A percentile compares a stretch with the other conserved stretches of the same genome.
These are phyloP conservation scores for Heliangelus exortis DNA, from an alignment of 2,797 vertebrate genomes.

Conservation along the genomic window DNA sequence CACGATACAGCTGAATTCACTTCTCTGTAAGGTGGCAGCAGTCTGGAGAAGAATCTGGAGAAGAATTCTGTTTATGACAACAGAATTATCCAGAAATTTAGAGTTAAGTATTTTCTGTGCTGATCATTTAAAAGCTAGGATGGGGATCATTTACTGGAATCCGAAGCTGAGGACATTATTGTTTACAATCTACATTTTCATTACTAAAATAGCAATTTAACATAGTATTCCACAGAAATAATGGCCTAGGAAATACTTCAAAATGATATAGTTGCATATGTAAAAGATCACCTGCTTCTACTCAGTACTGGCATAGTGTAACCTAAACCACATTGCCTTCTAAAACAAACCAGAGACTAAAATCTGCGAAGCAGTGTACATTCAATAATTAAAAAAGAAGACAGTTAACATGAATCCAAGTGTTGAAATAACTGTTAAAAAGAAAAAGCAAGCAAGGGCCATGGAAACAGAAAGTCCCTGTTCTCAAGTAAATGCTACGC, in stretches of 20 bases:
- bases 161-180: conserved; percentile 14
- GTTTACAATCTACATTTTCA: background rate
- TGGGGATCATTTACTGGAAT: conserved; percentile 32
- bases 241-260: background rate
- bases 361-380: background rate
- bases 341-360: background rate
- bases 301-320: background rate
- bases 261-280: background rate
- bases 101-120: conserved; percentile 8
- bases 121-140: conserved; percentile 37
- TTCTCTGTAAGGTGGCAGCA: background rate
- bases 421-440: background rate
- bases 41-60: background rate
- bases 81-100: conserved; percentile 23
- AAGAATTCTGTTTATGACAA: conserved; percentile 13
- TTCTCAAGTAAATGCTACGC: conserved; percentile 12
- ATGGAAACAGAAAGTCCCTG: background rate
- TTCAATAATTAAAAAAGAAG: background rate
- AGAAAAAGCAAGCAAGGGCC: background rate
- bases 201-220: conserved; percentile 8
- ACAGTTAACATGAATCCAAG: background rate
- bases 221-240: background rate
- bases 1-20: background rate
- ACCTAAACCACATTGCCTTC: background rate
- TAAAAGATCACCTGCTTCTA: background rate